Base-by-base conservation (phyloP, 1,140 invertebrate species). In the Hylyphantes graminicola region DNA sequence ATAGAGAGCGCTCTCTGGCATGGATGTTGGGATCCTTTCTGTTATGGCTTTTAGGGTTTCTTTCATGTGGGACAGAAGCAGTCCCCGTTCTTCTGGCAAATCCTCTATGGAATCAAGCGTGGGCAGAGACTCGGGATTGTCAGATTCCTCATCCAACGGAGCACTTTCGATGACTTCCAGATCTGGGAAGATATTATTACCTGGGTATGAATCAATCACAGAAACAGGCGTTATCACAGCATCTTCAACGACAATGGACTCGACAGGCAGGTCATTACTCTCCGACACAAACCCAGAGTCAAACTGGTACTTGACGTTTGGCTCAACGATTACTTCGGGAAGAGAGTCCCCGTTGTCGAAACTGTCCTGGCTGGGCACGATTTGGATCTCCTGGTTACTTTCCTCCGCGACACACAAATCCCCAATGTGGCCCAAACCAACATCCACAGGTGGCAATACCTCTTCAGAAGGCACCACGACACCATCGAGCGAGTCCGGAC, bases 201-300 rank as follows among this genome's bases (percentile, higher is more conserved):
- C 59, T 19, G 50, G 15, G 21, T 53, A 19, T 54, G 15, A 17
- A 7, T 81, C 68, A 12, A 54, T 35, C 50, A 80, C 21, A 21
- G 68, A 59, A 63, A 63, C 17, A 70, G 79, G 53, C 17, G 68
- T 75, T 74, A 83, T 83, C 72, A 75, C 80, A 74, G 80, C 50
- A 55, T 74, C 70, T 61, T 55, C 51, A 19, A 50, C n/a, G 19
- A 48, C 8, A 13, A 53, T 8, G 51, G 75, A 74, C 9, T 74
- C 72, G 5, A 11, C 19, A 11, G 35, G 80, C 12, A 83, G 75
- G 59, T 83, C 80, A 50, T 74, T 83, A 17, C 80, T 83, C 48
- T 83, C 80, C 7, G 80, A 83, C 12, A 70, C 80, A 17, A 83
- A 65, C 48, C 80, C 80, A 17, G 80, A 83, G 50, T 83, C 80